A percentile compares a stretch with the other conserved stretches of the same genome.
phyloP scores from a whole-genome alignment of 2,888 invertebrate species.

The Parasteatoda lunata region DNA sequence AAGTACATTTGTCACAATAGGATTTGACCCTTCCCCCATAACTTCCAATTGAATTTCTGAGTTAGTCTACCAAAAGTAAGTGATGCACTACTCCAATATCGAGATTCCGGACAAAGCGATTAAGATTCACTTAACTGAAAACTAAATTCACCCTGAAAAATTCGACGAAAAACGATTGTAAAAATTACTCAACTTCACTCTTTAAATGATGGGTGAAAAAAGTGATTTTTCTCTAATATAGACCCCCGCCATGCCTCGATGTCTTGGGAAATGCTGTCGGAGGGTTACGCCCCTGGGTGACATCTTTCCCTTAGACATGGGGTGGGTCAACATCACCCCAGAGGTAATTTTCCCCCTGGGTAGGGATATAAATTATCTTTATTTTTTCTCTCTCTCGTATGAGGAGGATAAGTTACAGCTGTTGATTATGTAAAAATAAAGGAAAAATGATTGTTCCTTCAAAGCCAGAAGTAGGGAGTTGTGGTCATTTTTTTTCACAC shows the following conservation, averaged over 20 bases:
- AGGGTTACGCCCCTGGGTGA: conserved; percentile 4
- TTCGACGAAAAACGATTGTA: conserved; percentile 29
- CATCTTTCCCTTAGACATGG: neutral
- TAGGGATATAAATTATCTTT: conserved; percentile 22
- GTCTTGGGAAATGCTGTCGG: conserved; percentile 2
- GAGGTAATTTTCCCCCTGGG: conserved; percentile 49
- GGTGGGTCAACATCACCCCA: conserved; percentile 20
- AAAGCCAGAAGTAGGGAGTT: neutral
- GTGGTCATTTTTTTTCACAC: neutral
- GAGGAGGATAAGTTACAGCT: conserved; percentile 49
- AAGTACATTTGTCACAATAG: neutral
- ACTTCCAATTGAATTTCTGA: neutral
- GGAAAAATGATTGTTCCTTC: neutral
- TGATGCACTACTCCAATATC: neutral
- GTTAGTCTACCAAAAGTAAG: neutral
- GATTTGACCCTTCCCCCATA: neutral
- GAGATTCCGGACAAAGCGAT: conserved; percentile 38
- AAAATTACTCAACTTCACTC: conserved; percentile 33
- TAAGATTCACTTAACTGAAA: conserved; percentile 49
- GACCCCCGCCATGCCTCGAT: conserved; percentile 9
- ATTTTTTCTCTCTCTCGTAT: conserved; percentile 16
- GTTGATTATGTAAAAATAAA: conserved; percentile 60
- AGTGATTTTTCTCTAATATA: neutral
- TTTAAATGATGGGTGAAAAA: conserved; percentile 32
- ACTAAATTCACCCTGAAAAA: conserved; percentile 14